Base-by-base conservation (phyloP, 1,140 invertebrate species). In the Spodoptera litura region DNA sequence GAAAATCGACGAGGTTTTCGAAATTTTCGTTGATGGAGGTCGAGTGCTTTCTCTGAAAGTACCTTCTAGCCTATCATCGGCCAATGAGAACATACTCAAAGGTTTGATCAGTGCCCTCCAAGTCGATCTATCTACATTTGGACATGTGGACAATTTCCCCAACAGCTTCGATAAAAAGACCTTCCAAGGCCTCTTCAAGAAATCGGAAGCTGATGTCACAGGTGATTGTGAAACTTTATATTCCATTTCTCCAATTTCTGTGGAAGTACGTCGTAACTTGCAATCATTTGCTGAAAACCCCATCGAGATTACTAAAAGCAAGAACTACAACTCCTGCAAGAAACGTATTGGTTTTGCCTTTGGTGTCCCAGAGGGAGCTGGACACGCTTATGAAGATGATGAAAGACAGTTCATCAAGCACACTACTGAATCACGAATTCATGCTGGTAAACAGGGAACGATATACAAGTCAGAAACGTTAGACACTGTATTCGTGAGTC, bases 141-240 rank as follows among this genome's bases (percentile, higher is more conserved):
- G 87, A 6, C 85, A 86, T 15, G 82, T 86, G 1, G 87, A 92
- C 31, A 93, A 90, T 15, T 79, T 87, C 6, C 83, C 95, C 59
- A 95, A 96, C 83, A 95, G 94, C 27, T 91, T 95, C 15, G 91
- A 95, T 59, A 89, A 94, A 13, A 81, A 94, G 3, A 82, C 89
- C 3, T 84, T 94, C 11, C 92, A 95, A 81, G 96, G 95, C 2
- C 89, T 95, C 12, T 97, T 95, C 90, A 96, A 95, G 77, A 95
- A 95, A 51, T 96, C 97, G 95, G 97, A 97, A 91, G 95, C 96
- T 78, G 95, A 96, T 9, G 95, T 97, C 20, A 95, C 95, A 81
- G 97, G 97, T 61, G 95, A 95, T 84, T 96, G 96, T 84, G 96
- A 97, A 87, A 96, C 96, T 10, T 78, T 95, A 0, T 97, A 97